Conservation (phyloP, 2,113 vertebrate genomes). For the Echinops telfairi region DNA sequence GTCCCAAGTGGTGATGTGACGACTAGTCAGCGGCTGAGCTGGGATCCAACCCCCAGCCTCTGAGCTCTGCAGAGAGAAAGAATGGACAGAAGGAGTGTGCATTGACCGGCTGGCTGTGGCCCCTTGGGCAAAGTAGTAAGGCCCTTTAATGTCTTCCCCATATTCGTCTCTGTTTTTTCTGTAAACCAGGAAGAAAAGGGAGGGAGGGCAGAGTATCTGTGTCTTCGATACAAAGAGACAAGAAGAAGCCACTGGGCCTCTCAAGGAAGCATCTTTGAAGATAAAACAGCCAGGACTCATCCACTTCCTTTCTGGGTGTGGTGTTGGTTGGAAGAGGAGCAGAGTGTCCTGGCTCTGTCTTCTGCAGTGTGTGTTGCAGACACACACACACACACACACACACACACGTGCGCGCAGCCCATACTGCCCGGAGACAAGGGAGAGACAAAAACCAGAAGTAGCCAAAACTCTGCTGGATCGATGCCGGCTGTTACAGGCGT, state of each 20-base stretch:
- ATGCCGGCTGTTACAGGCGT: neutral
- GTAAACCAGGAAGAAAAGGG: too few species aligned
- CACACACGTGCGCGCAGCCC: neutral
- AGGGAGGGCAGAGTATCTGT: neutral
- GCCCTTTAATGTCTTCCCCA: neutral
- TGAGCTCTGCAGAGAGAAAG: neutral
- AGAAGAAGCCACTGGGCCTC: neutral
- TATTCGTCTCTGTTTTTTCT: neutral
- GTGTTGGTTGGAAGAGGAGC: neutral
- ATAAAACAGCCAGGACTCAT: neutral
- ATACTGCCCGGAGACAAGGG: neutral
- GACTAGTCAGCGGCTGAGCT: neutral
- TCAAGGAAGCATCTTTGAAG: neutral
- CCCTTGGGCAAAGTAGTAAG: neutral
- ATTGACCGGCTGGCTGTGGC: accelerated
- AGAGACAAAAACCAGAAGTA: slow-evolving; percentile 48
- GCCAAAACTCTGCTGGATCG: slow-evolving; percentile 70
- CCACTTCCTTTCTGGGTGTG: neutral
- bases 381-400: neutral
- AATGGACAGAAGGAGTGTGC: neutral
- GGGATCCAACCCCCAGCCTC: neutral
- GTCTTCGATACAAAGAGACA: neutral
- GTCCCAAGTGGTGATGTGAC: neutral
- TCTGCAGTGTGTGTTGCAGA: neutral
- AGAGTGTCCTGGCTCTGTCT: slow-evolving; percentile 14